These are phyloP conservation scores for Caiman crocodilus DNA, from an alignment of 2,797 vertebrate species.

Conservation along the genomic window DNA sequence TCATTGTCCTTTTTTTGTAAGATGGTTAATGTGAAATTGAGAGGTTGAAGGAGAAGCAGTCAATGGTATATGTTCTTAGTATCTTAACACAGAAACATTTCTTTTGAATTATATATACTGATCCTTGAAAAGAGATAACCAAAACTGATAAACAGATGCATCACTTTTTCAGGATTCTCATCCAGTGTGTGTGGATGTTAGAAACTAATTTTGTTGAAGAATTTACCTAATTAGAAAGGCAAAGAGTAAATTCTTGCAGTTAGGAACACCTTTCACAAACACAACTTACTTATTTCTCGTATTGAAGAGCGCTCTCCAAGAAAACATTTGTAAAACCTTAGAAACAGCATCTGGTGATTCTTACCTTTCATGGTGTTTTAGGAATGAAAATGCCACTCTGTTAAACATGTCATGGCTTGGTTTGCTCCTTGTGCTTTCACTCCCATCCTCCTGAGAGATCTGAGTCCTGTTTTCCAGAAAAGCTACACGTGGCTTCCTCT, in stretches of 20 bases:
- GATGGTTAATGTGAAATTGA: neutral
- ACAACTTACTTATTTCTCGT: neutral
- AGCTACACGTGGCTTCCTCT: too few species aligned
- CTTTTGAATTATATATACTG: neutral
- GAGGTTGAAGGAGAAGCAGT: neutral
- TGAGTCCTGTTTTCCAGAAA: conserved; percentile 23
- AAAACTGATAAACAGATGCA: neutral
- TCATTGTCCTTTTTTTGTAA: neutral
- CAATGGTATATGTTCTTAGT: neutral
- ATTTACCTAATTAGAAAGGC: neutral
- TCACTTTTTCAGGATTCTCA: neutral
- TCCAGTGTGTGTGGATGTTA: neutral
- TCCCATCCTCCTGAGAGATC: neutral
- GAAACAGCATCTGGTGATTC: neutral
- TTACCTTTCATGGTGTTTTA: conserved; percentile 21
- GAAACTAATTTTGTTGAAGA: neutral
- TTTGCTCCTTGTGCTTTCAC: neutral
- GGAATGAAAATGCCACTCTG: conserved; percentile 40
- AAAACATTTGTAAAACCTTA: conserved; percentile 10
- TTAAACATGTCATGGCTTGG: neutral
- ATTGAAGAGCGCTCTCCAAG: conserved; percentile 15
- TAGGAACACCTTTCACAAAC: neutral
- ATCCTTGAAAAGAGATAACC: neutral
- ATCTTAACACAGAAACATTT: neutral
- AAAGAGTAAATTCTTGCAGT: neutral